phyloP scores from a whole-genome alignment of 2,888 invertebrate species.

The Limnephilus lunatus region DNA sequence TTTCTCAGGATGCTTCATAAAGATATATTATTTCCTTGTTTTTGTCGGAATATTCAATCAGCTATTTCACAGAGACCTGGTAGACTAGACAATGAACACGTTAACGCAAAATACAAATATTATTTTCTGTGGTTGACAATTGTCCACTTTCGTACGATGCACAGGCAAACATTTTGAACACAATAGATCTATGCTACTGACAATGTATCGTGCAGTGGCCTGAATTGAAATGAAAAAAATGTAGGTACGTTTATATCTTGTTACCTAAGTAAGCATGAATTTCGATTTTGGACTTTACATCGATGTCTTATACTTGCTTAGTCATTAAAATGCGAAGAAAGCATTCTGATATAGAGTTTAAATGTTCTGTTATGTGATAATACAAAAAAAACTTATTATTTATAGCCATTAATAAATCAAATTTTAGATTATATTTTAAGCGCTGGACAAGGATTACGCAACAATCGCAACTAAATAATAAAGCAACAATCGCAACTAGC shows the following conservation, averaged over 20 bases:
- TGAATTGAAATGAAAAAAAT: background rate
- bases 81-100: background rate
- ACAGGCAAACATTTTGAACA: background rate
- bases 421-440: too few species aligned
- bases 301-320: background rate
- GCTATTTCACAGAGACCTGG: background rate
- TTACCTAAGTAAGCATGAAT: background rate
- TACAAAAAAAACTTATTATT: too few species aligned
- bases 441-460: too few species aligned
- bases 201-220: background rate
- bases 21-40: too few species aligned
- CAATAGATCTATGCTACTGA: background rate
- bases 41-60: background rate
- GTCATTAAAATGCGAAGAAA: background rate
- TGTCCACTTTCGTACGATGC: background rate
- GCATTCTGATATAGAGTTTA: background rate
- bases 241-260: background rate
- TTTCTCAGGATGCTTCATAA: background rate
- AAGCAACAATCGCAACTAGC: too few species aligned
- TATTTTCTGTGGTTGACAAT: background rate
- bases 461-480: too few species aligned
- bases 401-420: too few species aligned
- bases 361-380: background rate
- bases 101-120: background rate
- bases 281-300: background rate